Percentiles rank a stretch among this genome's conserved stretches.
Evolutionary conservation across 2,888 invertebrate genomes (phyloP).

Genomic region (Ormyrus pomaceus): DNA sequence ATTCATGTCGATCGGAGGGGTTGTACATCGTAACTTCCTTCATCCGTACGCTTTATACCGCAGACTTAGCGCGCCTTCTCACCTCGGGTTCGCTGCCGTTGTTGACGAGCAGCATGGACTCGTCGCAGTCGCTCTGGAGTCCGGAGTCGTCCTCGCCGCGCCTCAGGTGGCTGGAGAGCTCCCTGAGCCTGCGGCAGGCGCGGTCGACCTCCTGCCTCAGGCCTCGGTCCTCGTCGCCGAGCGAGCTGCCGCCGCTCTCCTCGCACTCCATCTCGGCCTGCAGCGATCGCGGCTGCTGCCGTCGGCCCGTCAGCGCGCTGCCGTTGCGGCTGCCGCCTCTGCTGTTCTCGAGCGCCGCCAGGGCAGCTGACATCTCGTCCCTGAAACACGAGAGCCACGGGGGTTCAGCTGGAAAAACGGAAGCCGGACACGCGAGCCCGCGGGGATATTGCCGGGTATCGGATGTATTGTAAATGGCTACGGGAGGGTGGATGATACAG

Average conservation of each 20-base stretch:
- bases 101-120: conserved; percentile 70
- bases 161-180: conserved; percentile 85
- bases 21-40: no score
- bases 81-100: conserved; percentile 72
- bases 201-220: conserved; percentile 77
- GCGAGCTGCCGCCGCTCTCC: conserved; percentile 80
- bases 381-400: conserved; percentile 55
- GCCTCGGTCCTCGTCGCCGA: conserved; percentile 65
- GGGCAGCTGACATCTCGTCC: conserved; percentile 70
- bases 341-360: conserved; percentile 72
- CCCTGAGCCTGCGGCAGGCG: conserved; percentile 81
- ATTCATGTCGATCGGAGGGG: no score
- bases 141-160: conserved; percentile 84
- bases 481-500: no score
- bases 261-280: conserved; percentile 94
- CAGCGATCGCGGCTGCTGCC: conserved; percentile 81
- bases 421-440: no score
- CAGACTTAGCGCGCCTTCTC: background rate
- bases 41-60: no score
- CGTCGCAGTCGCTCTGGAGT: conserved; percentile 74
- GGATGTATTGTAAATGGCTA: no score
- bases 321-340: background rate
- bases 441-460: no score
- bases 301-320: background rate
- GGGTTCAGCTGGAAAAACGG: no score